Percentiles rank a stretch among this genome's conserved stretches.
Evolutionary conservation across 2,888 invertebrate genomes (phyloP).

Genomic region (Phragmatobia fuliginosa): DNA sequence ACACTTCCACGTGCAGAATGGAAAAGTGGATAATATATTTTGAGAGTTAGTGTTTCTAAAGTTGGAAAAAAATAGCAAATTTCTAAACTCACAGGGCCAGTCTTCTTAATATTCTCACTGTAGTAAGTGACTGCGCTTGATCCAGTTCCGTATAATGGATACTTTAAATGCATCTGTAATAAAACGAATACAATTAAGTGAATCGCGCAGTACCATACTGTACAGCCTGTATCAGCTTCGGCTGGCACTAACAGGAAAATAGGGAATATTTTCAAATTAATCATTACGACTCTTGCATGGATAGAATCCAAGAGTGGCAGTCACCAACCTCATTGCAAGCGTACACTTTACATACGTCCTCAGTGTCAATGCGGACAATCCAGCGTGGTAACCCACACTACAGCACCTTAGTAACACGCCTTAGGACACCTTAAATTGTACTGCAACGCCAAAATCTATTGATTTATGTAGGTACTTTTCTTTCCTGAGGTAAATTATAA

Average conservation of each 20-base stretch:
- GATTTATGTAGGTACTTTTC: neutral
- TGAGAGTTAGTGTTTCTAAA: neutral
- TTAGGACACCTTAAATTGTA: no score
- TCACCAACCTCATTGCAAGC: no score
- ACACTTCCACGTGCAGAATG: neutral
- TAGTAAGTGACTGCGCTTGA: constrained; percentile 81
- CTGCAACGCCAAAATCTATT: neutral
- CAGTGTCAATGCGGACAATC: no score
- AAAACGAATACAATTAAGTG: neutral
- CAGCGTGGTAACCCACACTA: no score
- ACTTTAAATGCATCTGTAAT: constrained; percentile 78
- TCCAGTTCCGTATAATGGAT: constrained; percentile 81
- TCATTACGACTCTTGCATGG: no score
- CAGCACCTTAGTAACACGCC: no score
- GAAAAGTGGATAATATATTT: neutral
- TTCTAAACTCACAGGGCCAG: constrained; percentile 71
- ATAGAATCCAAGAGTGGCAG: no score
- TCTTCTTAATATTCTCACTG: constrained; percentile 72
- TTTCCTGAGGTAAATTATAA: neutral
- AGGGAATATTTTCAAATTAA: neutral
- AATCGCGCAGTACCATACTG: neutral
- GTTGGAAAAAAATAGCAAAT: neutral
- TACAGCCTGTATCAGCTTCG: neutral
- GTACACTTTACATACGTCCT: no score
- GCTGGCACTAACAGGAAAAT: neutral